Evolutionary conservation across 2,888 invertebrate species (phyloP).

Genomic region (Tachina grossa): DNA sequence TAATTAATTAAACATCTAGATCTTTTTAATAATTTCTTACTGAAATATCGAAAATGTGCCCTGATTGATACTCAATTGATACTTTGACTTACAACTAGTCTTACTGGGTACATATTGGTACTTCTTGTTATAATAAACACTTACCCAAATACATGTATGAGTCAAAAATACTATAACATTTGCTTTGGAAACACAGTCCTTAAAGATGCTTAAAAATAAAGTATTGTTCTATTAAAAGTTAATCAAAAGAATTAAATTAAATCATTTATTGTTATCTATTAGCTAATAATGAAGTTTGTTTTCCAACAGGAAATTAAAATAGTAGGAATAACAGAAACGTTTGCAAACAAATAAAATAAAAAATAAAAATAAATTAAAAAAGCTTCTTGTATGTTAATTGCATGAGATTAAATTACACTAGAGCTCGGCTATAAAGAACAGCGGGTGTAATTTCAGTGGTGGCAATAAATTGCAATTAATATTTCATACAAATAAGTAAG

Average conservation of each 20-base stretch:
- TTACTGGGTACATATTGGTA: no score
- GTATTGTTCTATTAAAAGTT: no score
- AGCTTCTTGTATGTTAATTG: conserved; percentile 42
- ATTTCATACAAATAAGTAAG: no score
- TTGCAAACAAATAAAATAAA: conserved; percentile 4
- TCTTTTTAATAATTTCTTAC: no score
- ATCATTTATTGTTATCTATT: not conserved
- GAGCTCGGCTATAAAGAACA: no score
- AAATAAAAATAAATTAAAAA: conserved; percentile 23
- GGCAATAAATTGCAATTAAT: no score
- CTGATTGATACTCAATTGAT: no score
- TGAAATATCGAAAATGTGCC: no score
- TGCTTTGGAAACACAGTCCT: not conserved
- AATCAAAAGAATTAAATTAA: not conserved
- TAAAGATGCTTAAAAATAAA: not conserved
- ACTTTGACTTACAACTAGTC: no score
- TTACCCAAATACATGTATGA: not conserved
- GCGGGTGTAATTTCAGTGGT: no score
- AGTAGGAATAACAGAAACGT: not conserved
- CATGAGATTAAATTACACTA: conserved; percentile 18
- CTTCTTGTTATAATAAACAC: no score
- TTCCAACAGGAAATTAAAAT: conserved; percentile 35
- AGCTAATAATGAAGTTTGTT: not conserved
- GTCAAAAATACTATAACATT: not conserved
- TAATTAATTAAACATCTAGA: no score